phyloP scores from a whole-genome alignment of 23 tunicate genomes.

The Diplosoma virens region DNA sequence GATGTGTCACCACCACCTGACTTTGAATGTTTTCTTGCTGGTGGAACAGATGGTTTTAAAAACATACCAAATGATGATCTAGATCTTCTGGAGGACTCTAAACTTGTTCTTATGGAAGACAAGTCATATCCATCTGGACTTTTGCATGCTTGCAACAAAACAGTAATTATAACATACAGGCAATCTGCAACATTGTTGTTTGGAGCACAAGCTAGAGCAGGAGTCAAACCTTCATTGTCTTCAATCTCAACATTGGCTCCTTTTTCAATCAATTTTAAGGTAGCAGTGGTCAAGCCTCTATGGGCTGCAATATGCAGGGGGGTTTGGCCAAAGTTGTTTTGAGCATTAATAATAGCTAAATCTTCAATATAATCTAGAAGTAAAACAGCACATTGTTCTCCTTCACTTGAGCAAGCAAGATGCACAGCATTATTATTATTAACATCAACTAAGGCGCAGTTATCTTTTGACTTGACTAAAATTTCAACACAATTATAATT shows the following conservation, averaged over 20 bases:
- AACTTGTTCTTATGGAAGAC: conserved; percentile 13
- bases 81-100: conserved; percentile 19
- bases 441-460: conserved; percentile 57
- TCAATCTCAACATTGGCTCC: conserved; percentile 35
- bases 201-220: conserved; percentile 89
- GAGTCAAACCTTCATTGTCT: conserved; percentile 74
- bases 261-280: conserved; percentile 52
- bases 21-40: not conserved
- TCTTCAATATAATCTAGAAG: conserved; percentile 54
- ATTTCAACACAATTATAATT: conserved; percentile 61
- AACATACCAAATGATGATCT: not conserved
- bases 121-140: conserved; percentile 12
- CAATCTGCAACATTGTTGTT: conserved; percentile 85
- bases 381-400: conserved; percentile 46
- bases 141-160: conserved; percentile 34
- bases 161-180: conserved; percentile 62
- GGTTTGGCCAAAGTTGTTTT: conserved; percentile 69
- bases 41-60: not conserved
- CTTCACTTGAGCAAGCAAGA: conserved; percentile 51
- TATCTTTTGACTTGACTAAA: conserved; percentile 42
- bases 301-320: conserved; percentile 85
- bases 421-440: conserved; percentile 83
- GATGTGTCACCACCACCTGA: not conserved
- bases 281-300: conserved; percentile 47
- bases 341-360: conserved; percentile 63